Conservation (phyloP, 2,888 invertebrate genomes). For the Rhodophaea formosa region DNA sequence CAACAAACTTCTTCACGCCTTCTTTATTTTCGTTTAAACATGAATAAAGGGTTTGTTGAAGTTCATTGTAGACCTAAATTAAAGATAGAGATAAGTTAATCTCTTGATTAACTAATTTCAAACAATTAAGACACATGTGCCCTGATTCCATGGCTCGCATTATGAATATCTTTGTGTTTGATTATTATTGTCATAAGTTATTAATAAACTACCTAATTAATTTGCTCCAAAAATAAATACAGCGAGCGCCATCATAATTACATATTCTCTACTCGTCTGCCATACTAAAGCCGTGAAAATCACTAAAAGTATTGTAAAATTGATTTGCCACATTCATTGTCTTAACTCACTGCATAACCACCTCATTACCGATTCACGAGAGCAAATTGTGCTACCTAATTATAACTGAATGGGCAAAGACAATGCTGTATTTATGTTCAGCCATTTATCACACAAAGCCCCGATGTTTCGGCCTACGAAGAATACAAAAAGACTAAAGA, state of each 20-base stretch:
- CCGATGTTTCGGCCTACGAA: constrained; percentile 65
- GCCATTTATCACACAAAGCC: constrained; percentile 76
- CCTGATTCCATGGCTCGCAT: too few species aligned
- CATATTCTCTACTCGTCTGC: constrained; percentile 43
- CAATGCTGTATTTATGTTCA: constrained; percentile 79
- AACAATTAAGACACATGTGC: too few species aligned
- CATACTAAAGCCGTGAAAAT: constrained; percentile 48
- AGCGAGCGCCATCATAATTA: constrained; percentile 24
- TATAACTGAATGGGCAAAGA: constrained; percentile 70
- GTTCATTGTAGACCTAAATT: too few species aligned
- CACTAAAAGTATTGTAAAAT: constrained; percentile 58
- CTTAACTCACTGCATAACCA: constrained; percentile 49
- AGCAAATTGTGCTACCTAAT: constrained; percentile 80
- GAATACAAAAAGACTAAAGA: constrained; percentile 54
- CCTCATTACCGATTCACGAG: constrained; percentile 76
- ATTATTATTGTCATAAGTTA: too few species aligned
- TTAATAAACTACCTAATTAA: too few species aligned
- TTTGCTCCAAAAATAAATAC: not conserved
- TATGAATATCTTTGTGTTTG: too few species aligned
- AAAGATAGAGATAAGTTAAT: too few species aligned
- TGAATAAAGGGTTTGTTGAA: too few species aligned
- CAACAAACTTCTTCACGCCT: too few species aligned
- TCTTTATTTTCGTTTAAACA: too few species aligned
- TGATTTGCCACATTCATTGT: constrained; percentile 71
- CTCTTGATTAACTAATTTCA: too few species aligned